Evolutionary conservation across 2,888 invertebrate species (phyloP), one percentile per base, ranked within the genome.

Genomic region (Adelphocoris suturalis): DNA sequence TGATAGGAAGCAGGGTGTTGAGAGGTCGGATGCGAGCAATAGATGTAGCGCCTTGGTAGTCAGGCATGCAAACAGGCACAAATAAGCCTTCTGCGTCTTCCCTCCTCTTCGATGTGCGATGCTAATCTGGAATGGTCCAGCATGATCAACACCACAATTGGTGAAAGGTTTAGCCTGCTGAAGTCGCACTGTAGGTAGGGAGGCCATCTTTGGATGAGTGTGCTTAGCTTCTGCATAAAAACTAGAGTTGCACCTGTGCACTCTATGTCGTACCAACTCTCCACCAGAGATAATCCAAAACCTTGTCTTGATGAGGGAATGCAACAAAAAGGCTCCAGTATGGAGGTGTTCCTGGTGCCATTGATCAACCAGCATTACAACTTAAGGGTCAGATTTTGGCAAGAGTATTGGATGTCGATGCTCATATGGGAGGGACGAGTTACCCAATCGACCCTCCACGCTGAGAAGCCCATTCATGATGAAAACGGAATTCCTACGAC

Each of bases 1-100:
- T 7, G 92, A 92, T 12, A 92, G 12, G 90, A 92, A 93, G 0
- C 92, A 92, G 86, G 76, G 14, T 89, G 16, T 37, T 4, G 37
- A 37, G 37, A 37, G 37, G 37, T 37, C 37, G 3, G 7, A 37
- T 37, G 37, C 2, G 3, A 37, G 37, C 37, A 4, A 2, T 37
- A 37, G 37, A 37, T 37, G 37, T 37, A 37, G 37, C 2, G 37
- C 37, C 37, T 37, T 37, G 37, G 37, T 37, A 37, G 37, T 37
- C 37, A 37, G 37, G 37, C 37, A 37, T 7, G 7, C 37, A 37
- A 37, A 37, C 37, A 37, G 37, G 37, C 37, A 37, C 37, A 37
- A 37, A 76, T 91, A 91, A 14, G 81, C 89, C 68, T 91, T 91
- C 3, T 52, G 16, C 0, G 78, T 48, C 16, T 89, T 89, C 19